Evolutionary conservation across 2,797 vertebrate species (phyloP).

Genomic region (Poeciliopsis gracilis): DNA sequence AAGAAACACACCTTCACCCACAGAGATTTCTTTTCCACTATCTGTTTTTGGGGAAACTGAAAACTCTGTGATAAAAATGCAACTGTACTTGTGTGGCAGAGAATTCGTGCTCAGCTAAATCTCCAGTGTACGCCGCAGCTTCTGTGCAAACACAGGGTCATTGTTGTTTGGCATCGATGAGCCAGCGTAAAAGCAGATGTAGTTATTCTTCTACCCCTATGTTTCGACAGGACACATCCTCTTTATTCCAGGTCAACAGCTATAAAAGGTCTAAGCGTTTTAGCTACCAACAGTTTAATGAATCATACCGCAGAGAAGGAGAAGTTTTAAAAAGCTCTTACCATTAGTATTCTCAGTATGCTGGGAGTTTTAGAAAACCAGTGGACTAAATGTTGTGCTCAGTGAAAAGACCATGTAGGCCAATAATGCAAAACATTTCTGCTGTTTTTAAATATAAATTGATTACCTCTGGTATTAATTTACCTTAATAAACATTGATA

Average conservation of each 20-base stretch:
- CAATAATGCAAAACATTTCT: background rate
- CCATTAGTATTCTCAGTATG: no score
- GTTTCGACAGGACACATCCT: background rate
- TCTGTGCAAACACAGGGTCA: background rate
- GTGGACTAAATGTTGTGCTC: background rate
- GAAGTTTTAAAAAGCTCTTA: background rate
- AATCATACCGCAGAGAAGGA: background rate
- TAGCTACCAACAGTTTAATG: background rate
- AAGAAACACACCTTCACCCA: background rate
- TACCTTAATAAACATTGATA: background rate
- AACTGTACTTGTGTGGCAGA: background rate
- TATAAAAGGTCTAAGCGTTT: background rate
- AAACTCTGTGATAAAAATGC: background rate
- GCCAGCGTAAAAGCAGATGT: background rate
- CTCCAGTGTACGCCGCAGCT: background rate
- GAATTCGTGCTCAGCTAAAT: background rate
- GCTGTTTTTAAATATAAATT: background rate
- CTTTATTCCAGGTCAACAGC: background rate
- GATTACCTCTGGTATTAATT: background rate
- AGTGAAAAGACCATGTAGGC: background rate
- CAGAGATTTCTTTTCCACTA: background rate
- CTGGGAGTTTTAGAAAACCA: background rate
- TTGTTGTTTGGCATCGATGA: background rate
- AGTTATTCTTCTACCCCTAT: background rate
- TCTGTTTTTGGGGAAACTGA: background rate